Base-by-base conservation (phyloP, 2,113 vertebrate species). In the Rhipidura dahli region DNA sequence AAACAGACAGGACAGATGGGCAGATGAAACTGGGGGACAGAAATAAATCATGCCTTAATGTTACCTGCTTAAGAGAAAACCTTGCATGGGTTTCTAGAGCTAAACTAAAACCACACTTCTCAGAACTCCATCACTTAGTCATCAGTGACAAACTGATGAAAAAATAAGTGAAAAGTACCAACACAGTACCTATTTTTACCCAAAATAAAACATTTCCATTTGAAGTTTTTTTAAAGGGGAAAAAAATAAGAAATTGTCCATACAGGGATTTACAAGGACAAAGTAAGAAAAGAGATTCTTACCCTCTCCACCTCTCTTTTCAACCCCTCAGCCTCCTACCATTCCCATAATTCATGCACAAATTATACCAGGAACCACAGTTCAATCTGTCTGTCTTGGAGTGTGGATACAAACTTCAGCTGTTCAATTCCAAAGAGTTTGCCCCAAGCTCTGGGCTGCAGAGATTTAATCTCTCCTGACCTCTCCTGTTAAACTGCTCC, bases 41-140 rank as follows among this genome's bases (percentile, higher is more conserved):
- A 95, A 93, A 91, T 71, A 87, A 89, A 59, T 84, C 18, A 28
- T 10, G n/a, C 22, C 16, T 56, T 83, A 64, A 21, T 59, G 30
- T 44, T 93, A 75, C 47, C 77, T 28, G 69, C 37, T 37, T 37
- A 51, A 65, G 23, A 83, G n/a, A 33, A 83, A 65, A 11, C n/a
- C 21, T 64, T 73, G 23, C 37, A 75, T 47, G 31, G 19, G 20
- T 80, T 89, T 83, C 59, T 61, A 72, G 22, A 86, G 50, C 33
- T 64, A 69, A 87, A 90, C 35, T n/a, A 68, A 88, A 79, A 35
- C 44, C 69, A 79, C n/a, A 54, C 7, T 73, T 71, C 59, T 87
- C 84, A 91, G 60, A 96, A 59, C 27, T 75, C 60, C 35, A 37
- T 75, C 84, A 89, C 68, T 92, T 91, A 95, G 76, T 89, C 91